Evolutionary conservation across 2,888 invertebrate species (phyloP).

Genomic region (Chrysodeixis includens): DNA sequence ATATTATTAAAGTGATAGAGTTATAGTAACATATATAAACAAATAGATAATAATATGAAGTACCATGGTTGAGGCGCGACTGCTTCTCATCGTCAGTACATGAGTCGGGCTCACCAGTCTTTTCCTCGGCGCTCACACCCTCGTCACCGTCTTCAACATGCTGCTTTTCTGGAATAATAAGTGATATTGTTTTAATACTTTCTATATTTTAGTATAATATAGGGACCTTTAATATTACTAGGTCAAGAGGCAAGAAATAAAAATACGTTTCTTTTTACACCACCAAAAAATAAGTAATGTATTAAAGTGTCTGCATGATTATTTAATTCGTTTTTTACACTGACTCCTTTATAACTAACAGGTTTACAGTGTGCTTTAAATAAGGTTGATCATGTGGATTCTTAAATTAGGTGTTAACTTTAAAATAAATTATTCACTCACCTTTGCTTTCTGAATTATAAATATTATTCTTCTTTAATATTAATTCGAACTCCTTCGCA

Average conservation of each 20-base stretch:
- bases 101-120: slow-evolving; percentile 71
- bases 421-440: slow-evolving; percentile 49
- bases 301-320: no score
- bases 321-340: no score
- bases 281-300: no score
- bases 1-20: neutral
- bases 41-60: slow-evolving; percentile 14
- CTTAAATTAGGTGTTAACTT: no score
- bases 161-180: slow-evolving; percentile 72
- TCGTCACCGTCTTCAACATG: slow-evolving; percentile 74
- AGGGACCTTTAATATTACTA: no score
- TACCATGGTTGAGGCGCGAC: slow-evolving; percentile 83
- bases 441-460: slow-evolving; percentile 82
- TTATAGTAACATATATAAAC: neutral
- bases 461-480: slow-evolving; percentile 83
- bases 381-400: no score
- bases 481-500: slow-evolving; percentile 84
- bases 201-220: neutral
- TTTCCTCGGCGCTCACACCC: slow-evolving; percentile 78
- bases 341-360: no score
- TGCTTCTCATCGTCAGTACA: slow-evolving; percentile 86
- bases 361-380: no score
- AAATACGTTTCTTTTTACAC: no score
- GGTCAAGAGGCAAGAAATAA: no score
- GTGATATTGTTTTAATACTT: slow-evolving; percentile 6